Percentiles rank a stretch among this genome's conserved stretches.
These are phyloP conservation scores for Phasia obesa DNA, from an alignment of 2,888 invertebrate species.

Conservation along the genomic window DNA sequence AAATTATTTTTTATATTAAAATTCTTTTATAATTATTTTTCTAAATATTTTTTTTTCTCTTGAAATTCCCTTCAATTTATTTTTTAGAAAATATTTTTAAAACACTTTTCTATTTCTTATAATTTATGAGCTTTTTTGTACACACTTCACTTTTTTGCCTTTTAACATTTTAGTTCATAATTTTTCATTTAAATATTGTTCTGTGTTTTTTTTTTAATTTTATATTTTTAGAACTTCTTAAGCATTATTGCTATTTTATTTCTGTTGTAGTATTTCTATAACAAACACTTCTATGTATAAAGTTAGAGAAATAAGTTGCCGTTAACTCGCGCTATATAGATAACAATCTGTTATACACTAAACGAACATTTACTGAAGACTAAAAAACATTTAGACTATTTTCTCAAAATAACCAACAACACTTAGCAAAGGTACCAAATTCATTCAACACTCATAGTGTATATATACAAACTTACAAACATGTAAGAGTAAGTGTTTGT, in stretches of 20 bases:
- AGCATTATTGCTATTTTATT: conserved; percentile 11
- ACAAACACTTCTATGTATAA: background rate
- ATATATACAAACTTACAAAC: background rate
- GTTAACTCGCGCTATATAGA: conserved; percentile 13
- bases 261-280: conserved; percentile 23
- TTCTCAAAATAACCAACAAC: conserved; percentile 13
- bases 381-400: conserved; percentile 57
- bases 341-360: conserved; percentile 55
- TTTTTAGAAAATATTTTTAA: conserved; percentile 7
- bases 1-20: background rate
- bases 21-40: background rate
- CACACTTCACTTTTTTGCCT: conserved; percentile 9
- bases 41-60: background rate
- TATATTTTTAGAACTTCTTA: conserved; percentile 60
- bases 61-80: background rate
- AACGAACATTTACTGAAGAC: conserved; percentile 56
- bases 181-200: conserved; percentile 14
- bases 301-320: conserved; percentile 19
- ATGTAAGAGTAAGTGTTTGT: background rate
- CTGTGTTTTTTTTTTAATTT: background rate
- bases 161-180: background rate
- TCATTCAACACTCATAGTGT: conserved; percentile 24
- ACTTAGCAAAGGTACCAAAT: conserved; percentile 22
- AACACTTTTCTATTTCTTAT: background rate
- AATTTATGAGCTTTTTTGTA: conserved; percentile 21